phyloP scores from a whole-genome alignment of 2,888 invertebrate genomes.

The Drosophila rellima region DNA sequence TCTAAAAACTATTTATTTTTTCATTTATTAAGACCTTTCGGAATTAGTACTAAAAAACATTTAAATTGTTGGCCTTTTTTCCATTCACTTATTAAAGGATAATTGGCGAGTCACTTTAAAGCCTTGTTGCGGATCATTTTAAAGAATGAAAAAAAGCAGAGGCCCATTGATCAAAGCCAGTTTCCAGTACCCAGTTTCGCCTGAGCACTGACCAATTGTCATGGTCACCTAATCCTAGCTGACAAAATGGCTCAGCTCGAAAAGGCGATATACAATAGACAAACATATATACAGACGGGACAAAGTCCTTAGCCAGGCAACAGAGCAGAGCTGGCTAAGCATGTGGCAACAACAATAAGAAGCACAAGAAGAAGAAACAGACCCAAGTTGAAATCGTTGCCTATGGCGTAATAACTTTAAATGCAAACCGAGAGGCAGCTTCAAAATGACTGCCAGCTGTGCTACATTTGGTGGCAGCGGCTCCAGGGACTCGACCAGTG shows the following conservation, averaged over 20 bases:
- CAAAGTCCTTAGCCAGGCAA: conserved; percentile 43
- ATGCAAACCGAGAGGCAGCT: conserved; percentile 50
- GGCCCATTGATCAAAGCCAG: background rate
- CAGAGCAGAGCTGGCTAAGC: conserved; percentile 45
- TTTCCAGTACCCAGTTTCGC: background rate
- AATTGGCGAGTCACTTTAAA: conserved; percentile 25
- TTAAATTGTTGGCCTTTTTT: background rate
- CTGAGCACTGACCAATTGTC: conserved; percentile 62
- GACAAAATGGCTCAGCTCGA: conserved; percentile 51
- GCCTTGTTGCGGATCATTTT: conserved; percentile 6
- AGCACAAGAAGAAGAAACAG: conserved; percentile 1
- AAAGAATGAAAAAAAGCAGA: conserved; percentile 43
- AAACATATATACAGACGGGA: background rate
- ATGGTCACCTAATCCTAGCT: conserved; percentile 77
- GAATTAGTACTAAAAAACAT: background rate
- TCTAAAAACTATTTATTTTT: too few species aligned
- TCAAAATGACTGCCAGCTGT: conserved; percentile 71
- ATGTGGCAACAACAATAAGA: conserved; percentile 44
- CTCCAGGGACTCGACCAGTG: conserved; percentile 38
- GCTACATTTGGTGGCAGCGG: conserved; percentile 51
- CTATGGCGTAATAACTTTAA: conserved; percentile 57
- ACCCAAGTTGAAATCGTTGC: conserved; percentile 30
- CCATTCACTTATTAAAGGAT: background rate
- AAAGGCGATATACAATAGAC: background rate
- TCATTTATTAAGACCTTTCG: background rate